Evolutionary conservation across 2,113 vertebrate genomes (phyloP), one percentile per base, ranked within the genome.

Genomic region (Taurulus bubalis): DNA sequence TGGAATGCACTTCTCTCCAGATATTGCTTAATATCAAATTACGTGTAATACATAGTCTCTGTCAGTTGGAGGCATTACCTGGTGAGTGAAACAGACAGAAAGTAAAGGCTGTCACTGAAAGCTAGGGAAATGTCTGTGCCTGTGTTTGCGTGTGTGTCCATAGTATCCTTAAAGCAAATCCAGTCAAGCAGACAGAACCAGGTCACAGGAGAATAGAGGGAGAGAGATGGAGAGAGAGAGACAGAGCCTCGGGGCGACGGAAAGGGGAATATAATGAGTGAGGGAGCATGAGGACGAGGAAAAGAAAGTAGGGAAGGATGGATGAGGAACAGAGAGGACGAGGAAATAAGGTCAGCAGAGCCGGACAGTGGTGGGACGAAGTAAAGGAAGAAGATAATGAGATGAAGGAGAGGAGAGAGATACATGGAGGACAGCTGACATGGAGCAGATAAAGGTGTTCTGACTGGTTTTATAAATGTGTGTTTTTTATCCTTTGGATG

Each of bases 151-250:
- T 90, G 75, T 74, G 32, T 60, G 84, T 86, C 73, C 83, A 77
- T 80, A 72, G 87, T 72, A 84, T 91, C 90, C 93, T 90, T 91
- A 89, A 85, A 92, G 85, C 76, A 83, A 68, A 91, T 86, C 84
- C 91, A 88, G 87, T 82, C 86, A 90, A 86, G 89, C 90, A 91
- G 90, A 93, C 88, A 91, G 90, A 95, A 90, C 90, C 92, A 94
- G 94, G 94, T 95, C 93, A 93, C 70, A 82, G 84, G 90, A 94
- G 92, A 93, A 93, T 82, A 2, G 65, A 79, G 70, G 1, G 65
- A 79, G 72, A 72, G 70, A 83, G 71, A 45, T 22, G 14, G 51
- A 74, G 38, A 36, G 59, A 71, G 72, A 70, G 69, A 83, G 70
- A 51, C 18, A 24, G 51, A 76, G 87, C 89, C 86, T 80, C 71